Evolutionary conservation across 2,888 invertebrate genomes (phyloP).

Genomic region (Drosophila falleni): DNA sequence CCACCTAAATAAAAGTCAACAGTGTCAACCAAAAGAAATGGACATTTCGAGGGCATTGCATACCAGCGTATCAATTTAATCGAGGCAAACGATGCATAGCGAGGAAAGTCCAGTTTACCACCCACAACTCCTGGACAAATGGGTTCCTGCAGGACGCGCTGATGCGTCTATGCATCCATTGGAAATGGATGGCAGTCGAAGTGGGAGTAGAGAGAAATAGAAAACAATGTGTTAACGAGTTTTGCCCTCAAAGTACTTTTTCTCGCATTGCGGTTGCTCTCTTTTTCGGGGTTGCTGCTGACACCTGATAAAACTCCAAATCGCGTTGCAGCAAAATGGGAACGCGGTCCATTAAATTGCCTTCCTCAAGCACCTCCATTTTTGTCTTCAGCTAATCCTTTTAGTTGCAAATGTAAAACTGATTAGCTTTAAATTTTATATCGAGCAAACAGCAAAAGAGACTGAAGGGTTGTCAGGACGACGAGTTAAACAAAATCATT

Average conservation of each 20-base stretch:
- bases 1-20: constrained; percentile 85
- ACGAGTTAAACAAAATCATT: constrained; percentile 15
- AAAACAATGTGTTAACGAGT: constrained; percentile 39
- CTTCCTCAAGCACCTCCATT: constrained; percentile 96
- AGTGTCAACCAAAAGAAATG: constrained; percentile 3
- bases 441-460: constrained; percentile 41
- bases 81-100: constrained; percentile 93
- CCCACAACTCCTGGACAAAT: constrained; percentile 93
- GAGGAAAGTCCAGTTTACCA: constrained; percentile 92
- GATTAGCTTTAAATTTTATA: constrained; percentile 26
- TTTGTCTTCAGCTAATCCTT: constrained; percentile 22
- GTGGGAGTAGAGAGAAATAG: neutral
- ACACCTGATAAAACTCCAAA: constrained; percentile 93
- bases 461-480: constrained; percentile 38
- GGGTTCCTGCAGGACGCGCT: constrained; percentile 91
- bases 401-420: constrained; percentile 24
- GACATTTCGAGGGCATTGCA: neutral
- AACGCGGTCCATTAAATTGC: constrained; percentile 94
- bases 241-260: constrained; percentile 20
- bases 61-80: constrained; percentile 93
- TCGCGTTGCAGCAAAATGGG: constrained; percentile 93
- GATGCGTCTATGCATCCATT: constrained; percentile 87
- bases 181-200: neutral
- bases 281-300: neutral
- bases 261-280: constrained; percentile 34